phyloP scores from a whole-genome alignment of 1,140 invertebrate genomes.

The Ceratosolen solmsi region DNA sequence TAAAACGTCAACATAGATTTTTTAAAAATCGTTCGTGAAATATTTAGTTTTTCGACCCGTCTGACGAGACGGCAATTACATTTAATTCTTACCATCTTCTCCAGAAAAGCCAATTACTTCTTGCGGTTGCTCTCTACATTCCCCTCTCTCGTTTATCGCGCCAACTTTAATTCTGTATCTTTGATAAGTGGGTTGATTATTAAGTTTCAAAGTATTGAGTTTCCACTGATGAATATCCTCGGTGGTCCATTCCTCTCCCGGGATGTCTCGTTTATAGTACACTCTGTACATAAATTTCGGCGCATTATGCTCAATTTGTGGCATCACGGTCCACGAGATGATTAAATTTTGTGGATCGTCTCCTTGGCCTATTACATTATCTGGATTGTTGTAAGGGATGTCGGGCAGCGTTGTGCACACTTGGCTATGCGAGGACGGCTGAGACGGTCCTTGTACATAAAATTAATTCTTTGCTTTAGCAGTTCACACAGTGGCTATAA shows the following conservation, averaged over 20 bases:
- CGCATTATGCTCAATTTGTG: constrained; percentile 96
- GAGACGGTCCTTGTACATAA: constrained; percentile 77
- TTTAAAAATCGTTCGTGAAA: background rate
- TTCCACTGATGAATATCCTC: constrained; percentile 87
- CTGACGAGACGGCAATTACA: too few species aligned
- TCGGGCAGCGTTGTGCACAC: constrained; percentile 90
- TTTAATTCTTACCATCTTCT: constrained; percentile 82
- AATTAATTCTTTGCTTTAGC: background rate
- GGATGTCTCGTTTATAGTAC: constrained; percentile 87
- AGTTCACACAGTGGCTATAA: too few species aligned
- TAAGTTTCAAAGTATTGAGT: constrained; percentile 78
- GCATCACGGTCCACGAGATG: constrained; percentile 97
- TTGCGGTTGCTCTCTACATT: constrained; percentile 86
- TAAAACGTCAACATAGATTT: constrained; percentile 58
- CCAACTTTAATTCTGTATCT: constrained; percentile 93
- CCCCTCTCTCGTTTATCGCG: constrained; percentile 92
- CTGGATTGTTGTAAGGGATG: constrained; percentile 95
- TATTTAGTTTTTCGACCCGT: background rate
- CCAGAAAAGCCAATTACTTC: constrained; percentile 94
- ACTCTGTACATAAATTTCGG: constrained; percentile 94
- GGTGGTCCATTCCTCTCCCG: constrained; percentile 80
- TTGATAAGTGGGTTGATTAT: constrained; percentile 93
- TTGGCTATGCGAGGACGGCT: constrained; percentile 84
- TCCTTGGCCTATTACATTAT: constrained; percentile 93
- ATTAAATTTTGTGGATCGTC: constrained; percentile 91